Evolutionary conservation across 2,888 invertebrate genomes (phyloP), one percentile per base, ranked within the genome.

Genomic region (Tetramorium bicarinatum): DNA sequence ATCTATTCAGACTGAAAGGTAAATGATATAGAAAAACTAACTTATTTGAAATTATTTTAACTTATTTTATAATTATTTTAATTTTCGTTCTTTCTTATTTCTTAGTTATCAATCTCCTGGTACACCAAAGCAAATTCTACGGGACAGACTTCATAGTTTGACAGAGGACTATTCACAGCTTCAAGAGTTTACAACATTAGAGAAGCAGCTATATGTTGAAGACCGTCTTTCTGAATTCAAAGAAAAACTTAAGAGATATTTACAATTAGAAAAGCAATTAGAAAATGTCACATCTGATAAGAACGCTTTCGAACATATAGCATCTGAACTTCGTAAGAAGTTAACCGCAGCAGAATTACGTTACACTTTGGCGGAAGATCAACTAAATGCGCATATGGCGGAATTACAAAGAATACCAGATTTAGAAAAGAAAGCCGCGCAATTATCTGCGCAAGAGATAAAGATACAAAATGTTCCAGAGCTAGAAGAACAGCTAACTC

Each of bases 141-240:
- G 93, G 15, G 89, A 91, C 59, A 96, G 96, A 90, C 95, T 96
- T 2, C 94, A 94, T 88, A 91, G 94, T 83, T 95, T 96, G 6
- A 95, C 96, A 87, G 95, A 95, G 75, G 96, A 96, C 86, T 95
- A 96, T 0, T 94, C 95, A 87, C 96, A 96, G 81, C 94, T 97
- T 21, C 94, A 95, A 75, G 96, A 96, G 89, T 95, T 96, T 85
- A 96, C 97, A 1, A 95, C 95, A 76, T 94, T 96, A 86, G 97
- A 97, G 92, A 96, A 96, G 84, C 95, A 96, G 75, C 94, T 95
- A 84, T 88, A 75, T n/a, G 69, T 56, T 6, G 77, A 85, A 49
- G 75, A 83, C 9, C 69, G 64, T 21, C 54, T 61, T 38, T n/a
- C 7, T 9, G 21, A 77, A 7, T 0, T 13, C 0, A 47, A 44